Base-by-base conservation (phyloP, 2,797 vertebrate species). In the Myotis findleyi region DNA sequence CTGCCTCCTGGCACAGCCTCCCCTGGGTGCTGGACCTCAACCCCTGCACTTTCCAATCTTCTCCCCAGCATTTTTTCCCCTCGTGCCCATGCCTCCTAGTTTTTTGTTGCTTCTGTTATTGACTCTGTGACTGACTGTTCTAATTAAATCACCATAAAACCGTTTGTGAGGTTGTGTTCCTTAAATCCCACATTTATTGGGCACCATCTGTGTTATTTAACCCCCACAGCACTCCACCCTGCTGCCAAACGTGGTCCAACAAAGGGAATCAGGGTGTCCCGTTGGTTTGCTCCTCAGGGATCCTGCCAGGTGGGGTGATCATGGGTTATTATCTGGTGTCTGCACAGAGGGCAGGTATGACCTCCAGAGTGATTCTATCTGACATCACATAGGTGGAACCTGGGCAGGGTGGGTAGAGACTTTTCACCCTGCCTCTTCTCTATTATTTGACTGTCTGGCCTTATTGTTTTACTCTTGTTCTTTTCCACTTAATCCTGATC, bases 141-240 rank as follows among this genome's bases (percentile, higher is more conserved):
- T 93, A 59, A 95, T 91, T 86, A 95, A 89, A 64, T 57, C 44
- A 36, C 62, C 53, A 44, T 41, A 68, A 93, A 93, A 87, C 71
- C 59, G 49, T 66, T 11, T 23, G 64, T 27, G 55, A 59, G 20
- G n/a, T 44, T 80, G 71, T 80, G 91, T 90, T 75, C 91, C 53
- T 87, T 82, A 75, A 79, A 71, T 13, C 30, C 55, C 44, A 20
- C 47, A 13, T 71, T 71, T 13, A 14, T 5, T 5, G n/a, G 68
- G 66, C 88, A 81, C 59, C 66, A 83, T 69, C 86, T 89, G 62
- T 36, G 41, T 51, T 33, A 30, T 62, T 49, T 75, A 55, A 21
- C 25, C 72, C 20, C 1, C 62, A 13, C 13, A 2, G 13, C 7
- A 14, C 38, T 90, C 18, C n/a, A 16, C 12, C 18, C n/a, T 17